Evolutionary conservation across 2,113 vertebrate genomes (phyloP), one percentile per base, ranked within the genome.

Genomic region (Nyctibius bracteatus): DNA sequence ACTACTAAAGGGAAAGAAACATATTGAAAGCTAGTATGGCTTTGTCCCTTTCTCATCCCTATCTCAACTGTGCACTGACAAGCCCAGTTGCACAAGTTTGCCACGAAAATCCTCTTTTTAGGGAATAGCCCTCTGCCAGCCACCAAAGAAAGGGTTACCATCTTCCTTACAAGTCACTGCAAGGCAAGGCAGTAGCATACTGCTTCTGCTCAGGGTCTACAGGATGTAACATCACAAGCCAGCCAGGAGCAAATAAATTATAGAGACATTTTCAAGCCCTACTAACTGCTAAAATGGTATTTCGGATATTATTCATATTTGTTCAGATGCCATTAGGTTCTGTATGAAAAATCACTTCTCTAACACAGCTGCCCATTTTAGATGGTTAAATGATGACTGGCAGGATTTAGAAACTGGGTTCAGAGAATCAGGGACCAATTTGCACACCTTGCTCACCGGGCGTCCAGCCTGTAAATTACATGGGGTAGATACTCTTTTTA

Each of bases 301-400:
- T 96, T 92, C 86, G 75, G 57, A 24, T 95, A 79, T 81, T 96
- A 92, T 95, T 91, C 77, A 74, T 96, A 92, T 96, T 97, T 97
- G 87, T 79, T 96, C 95, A 92, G 86, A 71, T 92, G 66, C 89
- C 57, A 85, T 95, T 96, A 95, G 61, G 73, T 96, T 92, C 77
- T 87, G 52, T 89, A 78, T 94, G 91, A 97, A 94, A 96, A 96
- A 95, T 89, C 84, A 74, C 84, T 92, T 92, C 61, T 88, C 54
- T 86, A 90, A 81, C 27, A 0, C 86, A 95, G 96, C 88, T 94
- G 91, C 88, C 67, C 21, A 0, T 94, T 95, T 88, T 81, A 91
- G 75, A 81, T 88, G 88, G 82, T 88, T 95, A 97, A 94, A 88
- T 94, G 95, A 94, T 94, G 94, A 95, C 83, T 97, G 92, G 83